These are phyloP conservation scores for Lepidostoma basale DNA, from an alignment of 1,140 invertebrate genomes.

Conservation along the genomic window DNA sequence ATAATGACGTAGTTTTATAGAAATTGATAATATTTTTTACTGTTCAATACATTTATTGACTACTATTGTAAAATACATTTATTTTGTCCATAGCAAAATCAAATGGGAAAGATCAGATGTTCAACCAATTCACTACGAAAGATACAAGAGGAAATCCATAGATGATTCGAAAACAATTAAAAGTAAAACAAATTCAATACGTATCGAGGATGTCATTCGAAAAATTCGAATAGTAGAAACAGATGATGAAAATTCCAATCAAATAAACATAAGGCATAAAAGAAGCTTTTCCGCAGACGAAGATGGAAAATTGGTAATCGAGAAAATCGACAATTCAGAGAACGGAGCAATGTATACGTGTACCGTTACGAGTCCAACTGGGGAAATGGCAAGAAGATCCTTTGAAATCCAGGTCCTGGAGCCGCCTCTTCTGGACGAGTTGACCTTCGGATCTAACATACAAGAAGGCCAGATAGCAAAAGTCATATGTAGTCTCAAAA, in stretches of 20 bases:
- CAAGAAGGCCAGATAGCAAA: constrained; percentile 60
- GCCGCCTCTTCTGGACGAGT: constrained; percentile 71
- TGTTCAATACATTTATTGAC: too few relatives aligned
- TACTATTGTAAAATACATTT: too few relatives aligned
- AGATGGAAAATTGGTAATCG: constrained; percentile 69
- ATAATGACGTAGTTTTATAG: too few relatives aligned
- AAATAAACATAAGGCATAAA: constrained; percentile 4
- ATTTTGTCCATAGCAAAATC: too few relatives aligned
- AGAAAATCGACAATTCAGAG: constrained; percentile 70
- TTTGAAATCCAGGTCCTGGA: constrained; percentile 74
- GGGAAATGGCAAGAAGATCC: constrained; percentile 72
- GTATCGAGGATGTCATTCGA: background rate
- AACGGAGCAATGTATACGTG: constrained; percentile 82
- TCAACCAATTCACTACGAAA: constrained; percentile 29
- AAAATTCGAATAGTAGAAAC: background rate
- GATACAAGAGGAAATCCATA: constrained; percentile 32
- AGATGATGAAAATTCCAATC: background rate
- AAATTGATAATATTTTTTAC: too few relatives aligned
- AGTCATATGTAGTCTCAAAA: constrained; percentile 80
- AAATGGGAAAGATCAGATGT: constrained; percentile 38
- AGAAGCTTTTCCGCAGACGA: constrained; percentile 50
- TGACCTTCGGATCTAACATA: constrained; percentile 44
- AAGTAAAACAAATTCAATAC: background rate
- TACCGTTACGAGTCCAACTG: constrained; percentile 76
- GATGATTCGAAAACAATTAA: background rate